Base-by-base conservation (phyloP, 2,113 vertebrate species). In the Rhodinocichla rosea region DNA sequence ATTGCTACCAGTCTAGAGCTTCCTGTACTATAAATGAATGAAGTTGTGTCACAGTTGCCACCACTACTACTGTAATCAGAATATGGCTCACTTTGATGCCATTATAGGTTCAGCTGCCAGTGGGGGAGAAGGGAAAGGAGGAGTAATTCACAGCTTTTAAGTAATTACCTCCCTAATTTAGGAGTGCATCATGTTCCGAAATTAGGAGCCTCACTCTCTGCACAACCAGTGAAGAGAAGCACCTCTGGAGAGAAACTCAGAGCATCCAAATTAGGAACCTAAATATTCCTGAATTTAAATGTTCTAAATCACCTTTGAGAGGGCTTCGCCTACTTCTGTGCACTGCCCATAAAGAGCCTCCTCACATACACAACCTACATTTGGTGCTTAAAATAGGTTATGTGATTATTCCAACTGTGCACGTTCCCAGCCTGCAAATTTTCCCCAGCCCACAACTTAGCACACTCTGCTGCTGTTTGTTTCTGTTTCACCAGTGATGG, bases 271-370 rank as follows among this genome's bases (percentile, higher is more conserved):
- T 93, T 88, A 92, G 39, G 59, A 93, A 70, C 47, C 33, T 59
- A 86, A 90, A 83, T 88, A 83, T 55, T 92, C 37, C 50, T 90
- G 77, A 74, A 77, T 93, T 90, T 92, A 90, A 75, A 18, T 57
- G 27, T 44, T 92, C 50, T 86, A n/a, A 65, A 81, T 90, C 83
- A 55, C 76, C 27, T 86, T 20, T 1, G 10, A 60, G 71, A 83
- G 45, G 35, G 60, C 26, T 95, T 94, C 64, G 52, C 63, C 86
- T 92, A 55, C 76, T 88, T 95, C 70, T 47, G 15, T 88, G 59
- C 55, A 22, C 49, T 90, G 60, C 50, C 55, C 55, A 26, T 39
- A 53, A 24, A 37, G 15, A 91, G 45, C 28, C 35, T 94, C 10
- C 59, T 74, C 44, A 63, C 22, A 60, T 30, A 65, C 0, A 0